Percentiles rank a stretch among this genome's conserved stretches.
These are phyloP conservation scores for Chaenogobius annularis DNA, from an alignment of 2,113 vertebrate genomes.

Conservation along the genomic window DNA sequence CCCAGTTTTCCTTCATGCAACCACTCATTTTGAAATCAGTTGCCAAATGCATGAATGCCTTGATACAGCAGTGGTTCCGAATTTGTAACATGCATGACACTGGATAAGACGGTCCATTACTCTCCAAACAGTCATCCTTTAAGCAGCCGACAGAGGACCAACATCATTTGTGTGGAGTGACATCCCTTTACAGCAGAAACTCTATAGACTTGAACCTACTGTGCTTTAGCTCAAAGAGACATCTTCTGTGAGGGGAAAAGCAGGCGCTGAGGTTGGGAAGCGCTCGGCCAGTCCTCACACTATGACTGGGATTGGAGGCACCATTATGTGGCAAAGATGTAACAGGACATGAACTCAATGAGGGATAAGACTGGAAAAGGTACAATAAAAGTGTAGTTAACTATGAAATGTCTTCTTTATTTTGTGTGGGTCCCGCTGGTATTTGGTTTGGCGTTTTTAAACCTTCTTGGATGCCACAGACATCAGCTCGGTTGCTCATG, in stretches of 20 bases:
- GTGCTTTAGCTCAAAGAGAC: constrained; percentile 49
- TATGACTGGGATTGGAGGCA: constrained; percentile 37
- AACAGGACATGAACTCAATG: constrained; percentile 53
- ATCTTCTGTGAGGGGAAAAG: constrained; percentile 36
- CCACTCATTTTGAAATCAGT: constrained; percentile 65
- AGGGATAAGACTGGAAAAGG: constrained; percentile 64
- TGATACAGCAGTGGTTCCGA: constrained; percentile 68
- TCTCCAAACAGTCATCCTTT: constrained; percentile 70
- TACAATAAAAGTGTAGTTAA: constrained; percentile 77
- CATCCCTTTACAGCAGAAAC: constrained; percentile 73
- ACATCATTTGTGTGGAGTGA: constrained; percentile 71
- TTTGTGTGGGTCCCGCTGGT: not conserved
- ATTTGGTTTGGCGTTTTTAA: too few species aligned
- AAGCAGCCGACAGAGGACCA: constrained; percentile 65
- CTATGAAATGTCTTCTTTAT: constrained; percentile 38
- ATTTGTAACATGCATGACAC: constrained; percentile 82
- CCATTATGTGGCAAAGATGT: constrained; percentile 38
- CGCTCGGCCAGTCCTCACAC: constrained; percentile 20
- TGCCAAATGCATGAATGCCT: constrained; percentile 96
- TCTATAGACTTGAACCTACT: constrained; percentile 50
- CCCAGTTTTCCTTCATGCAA: constrained; percentile 67
- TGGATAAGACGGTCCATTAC: constrained; percentile 69
- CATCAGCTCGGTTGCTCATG: too few species aligned
- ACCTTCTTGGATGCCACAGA: too few species aligned
- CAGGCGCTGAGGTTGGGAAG: constrained; percentile 45